Base-by-base conservation (phyloP, 1,140 invertebrate genomes). In the Zaprionus ornatus region DNA sequence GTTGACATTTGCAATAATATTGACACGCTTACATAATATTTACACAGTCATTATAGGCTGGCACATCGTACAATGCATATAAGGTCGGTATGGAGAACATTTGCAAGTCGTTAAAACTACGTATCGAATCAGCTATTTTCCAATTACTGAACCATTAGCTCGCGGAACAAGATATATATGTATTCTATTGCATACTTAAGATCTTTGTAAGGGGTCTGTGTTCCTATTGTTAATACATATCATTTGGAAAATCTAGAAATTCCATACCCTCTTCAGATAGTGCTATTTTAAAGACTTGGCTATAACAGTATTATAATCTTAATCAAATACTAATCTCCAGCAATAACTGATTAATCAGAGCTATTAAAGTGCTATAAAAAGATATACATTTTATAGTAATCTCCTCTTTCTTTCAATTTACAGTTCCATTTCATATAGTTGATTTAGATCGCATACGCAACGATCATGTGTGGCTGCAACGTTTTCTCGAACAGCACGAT, bases 401-500 rank as follows among this genome's bases (percentile, higher is more conserved):
- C 17, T 40, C 4, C 9, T 21, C 9, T 23, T 9, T 29, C 12
- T 48, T 13, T 23, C 19, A 5, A 52, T 21, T 37, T 4, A 3
- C 55, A 92, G 91, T 12, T 3, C 71, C 82, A 13, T 92, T 96
- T 82, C 95, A 97, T 93, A 91, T 94, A 4, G 93, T 94, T 40
- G 97, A 98, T 93, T 92, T 97, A 35, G 93, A 94, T 48, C 94
- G 95, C 69, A 93, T 97, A 50, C 95, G 95, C 81, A 95, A 92
- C 61, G 94, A 95, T 79, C 94, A 97, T 92, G 91, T 94, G 9
- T 97, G 96, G 95, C 91, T 97, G 4, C 92, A 92, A 67, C 92
- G 96, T 52, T 98, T 97, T 90, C 92, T 97, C 25, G 93, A 95
- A 72, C 95, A 96, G 90, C 93, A 95, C 81, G 96, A 97, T 70